phyloP scores from a whole-genome alignment of 1,140 invertebrate genomes.

The Cotesia vestalis region DNA sequence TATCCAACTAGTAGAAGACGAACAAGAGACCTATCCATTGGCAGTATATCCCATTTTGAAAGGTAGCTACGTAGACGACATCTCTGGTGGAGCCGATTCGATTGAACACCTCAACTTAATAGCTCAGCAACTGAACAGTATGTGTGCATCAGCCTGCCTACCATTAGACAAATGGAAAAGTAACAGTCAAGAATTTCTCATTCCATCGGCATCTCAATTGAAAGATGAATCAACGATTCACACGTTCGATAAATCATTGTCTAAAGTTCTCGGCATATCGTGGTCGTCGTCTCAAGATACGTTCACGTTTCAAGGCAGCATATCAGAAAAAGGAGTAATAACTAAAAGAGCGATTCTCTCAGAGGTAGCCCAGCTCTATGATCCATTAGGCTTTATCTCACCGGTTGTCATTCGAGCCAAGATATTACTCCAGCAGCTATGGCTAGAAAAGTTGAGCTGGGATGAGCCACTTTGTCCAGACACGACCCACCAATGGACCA shows the following conservation, averaged over 20 bases:
- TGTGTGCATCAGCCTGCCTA: conserved; percentile 24
- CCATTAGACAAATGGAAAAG: conserved; percentile 29
- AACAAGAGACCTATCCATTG: no score
- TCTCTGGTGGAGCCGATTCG: background rate
- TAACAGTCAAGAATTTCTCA: background rate
- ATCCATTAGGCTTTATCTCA: conserved; percentile 38
- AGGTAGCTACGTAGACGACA: no score
- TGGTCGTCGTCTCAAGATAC: background rate
- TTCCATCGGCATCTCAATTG: no score
- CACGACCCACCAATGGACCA: no score
- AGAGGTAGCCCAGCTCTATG: conserved; percentile 32
- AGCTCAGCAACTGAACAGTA: background rate
- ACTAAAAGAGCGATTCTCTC: conserved; percentile 25
- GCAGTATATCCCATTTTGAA: no score
- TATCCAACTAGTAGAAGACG: no score
- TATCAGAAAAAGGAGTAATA: background rate
- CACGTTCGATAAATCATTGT: background rate
- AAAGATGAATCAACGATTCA: no score
- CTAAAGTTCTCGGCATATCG: conserved; percentile 28
- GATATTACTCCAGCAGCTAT: conserved; percentile 40
- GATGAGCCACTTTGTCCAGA: conserved; percentile 13
- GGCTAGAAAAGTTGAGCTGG: conserved; percentile 39
- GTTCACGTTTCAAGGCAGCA: conserved; percentile 5
- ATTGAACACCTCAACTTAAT: background rate
- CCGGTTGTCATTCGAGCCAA: conserved; percentile 39